A percentile compares a stretch with the other conserved stretches of the same genome.
Evolutionary conservation across 2,113 vertebrate species (phyloP).

Genomic region (Strix uralensis): DNA sequence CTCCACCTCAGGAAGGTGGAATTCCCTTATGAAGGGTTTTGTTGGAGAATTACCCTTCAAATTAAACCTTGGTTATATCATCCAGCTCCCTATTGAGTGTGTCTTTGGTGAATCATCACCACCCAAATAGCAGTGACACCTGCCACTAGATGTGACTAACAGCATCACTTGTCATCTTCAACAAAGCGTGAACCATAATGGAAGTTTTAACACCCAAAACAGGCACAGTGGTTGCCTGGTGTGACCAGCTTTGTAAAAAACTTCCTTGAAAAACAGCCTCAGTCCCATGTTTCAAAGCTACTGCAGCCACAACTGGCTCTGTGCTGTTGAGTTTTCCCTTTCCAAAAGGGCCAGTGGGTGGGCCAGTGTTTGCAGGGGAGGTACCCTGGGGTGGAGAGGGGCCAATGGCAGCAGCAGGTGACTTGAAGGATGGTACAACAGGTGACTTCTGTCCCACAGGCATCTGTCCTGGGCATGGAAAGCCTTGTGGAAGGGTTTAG

Average conservation of each 20-base stretch:
- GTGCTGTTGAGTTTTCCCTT: background rate
- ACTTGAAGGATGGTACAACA: background rate
- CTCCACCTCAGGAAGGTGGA: background rate
- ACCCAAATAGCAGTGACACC: background rate
- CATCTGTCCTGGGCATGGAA: background rate
- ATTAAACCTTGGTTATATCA: background rate
- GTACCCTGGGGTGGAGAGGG: background rate
- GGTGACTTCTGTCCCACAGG: background rate
- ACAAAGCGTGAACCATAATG: background rate
- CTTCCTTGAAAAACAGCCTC: background rate
- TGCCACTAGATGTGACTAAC: background rate
- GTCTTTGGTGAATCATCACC: background rate
- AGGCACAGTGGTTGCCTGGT: background rate
- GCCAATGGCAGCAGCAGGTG: background rate
- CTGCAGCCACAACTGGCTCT: background rate
- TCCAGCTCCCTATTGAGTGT: background rate
- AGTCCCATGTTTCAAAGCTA: background rate
- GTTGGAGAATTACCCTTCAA: background rate
- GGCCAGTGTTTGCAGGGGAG: background rate
- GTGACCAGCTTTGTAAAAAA: background rate
- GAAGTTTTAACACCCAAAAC: background rate
- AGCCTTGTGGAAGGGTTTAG: constrained; percentile 11
- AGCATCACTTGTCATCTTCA: background rate
- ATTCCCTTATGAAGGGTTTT: background rate
- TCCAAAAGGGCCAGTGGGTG: background rate